Evolutionary conservation across 23 tunicate species (phyloP), one percentile per base, ranked within the genome.

Genomic region (Styela clava): DNA sequence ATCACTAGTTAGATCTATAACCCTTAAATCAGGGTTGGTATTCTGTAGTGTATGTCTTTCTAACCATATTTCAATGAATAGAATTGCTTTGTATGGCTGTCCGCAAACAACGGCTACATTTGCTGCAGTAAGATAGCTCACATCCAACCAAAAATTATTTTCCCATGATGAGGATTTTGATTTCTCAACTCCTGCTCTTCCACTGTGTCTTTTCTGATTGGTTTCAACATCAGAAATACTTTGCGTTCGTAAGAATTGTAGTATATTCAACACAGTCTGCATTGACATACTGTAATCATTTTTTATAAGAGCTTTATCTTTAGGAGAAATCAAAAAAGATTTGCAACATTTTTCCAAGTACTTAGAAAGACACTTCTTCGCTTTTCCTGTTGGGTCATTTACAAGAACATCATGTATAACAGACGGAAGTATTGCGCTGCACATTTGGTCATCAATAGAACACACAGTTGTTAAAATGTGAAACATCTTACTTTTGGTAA

Each of bases 51-150:
- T 24, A 27, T 22, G 5, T 12, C 24, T 36, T 7, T 71, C 83
- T 51, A 67, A 68, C 85, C 85, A 82, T 18, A 82, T 71, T 52
- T 82, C 85, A 18, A 61, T 62, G 78, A 67, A 82, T 2, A 82
- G 35, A 2, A 82, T 27, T 2, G 85, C 62, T 77, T 68, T 82
- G 52, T 33, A 82, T 0, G 85, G 85, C 22, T 61, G 85, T 24
- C 44, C 64, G 28, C 78, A 82, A 22, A 1, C 24, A 5, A 44
- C 33, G 16, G 85, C 85, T 0, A 82, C 67, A 68, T 27, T 70
- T 22, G 85, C 85, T 30, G 74, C 62, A 16, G 33, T 20, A 64
- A 69, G 0, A 31, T 35, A 82, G 34, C 69, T 29, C 21, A 82
- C 32, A 33, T 82, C 31, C n/a, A 82, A 37, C 85, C 68, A 52